Base-by-base conservation (phyloP, 2,113 vertebrate species). In the Vimba vimba region DNA sequence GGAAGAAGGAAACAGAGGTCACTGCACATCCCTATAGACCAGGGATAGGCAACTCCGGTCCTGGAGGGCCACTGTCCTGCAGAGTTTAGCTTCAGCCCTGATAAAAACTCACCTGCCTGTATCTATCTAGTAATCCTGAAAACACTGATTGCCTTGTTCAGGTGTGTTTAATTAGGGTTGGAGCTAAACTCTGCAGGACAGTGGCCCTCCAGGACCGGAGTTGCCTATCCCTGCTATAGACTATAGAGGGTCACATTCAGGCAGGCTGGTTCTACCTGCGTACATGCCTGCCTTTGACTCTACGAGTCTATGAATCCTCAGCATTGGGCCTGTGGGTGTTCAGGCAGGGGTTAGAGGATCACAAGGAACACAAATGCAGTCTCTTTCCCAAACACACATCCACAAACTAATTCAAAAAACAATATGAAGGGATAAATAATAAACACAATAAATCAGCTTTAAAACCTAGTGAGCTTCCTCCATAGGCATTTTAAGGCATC, bases 191-290 rank as follows among this genome's bases (percentile, higher is more conserved):
- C n/a, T n/a, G n/a, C n/a, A n/a, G n/a, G n/a, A n/a, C n/a, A n/a
- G n/a, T n/a, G n/a, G n/a, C n/a, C n/a, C n/a, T n/a, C n/a, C n/a
- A n/a, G n/a, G n/a, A n/a, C n/a, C n/a, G n/a, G n/a, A n/a, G n/a
- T n/a, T n/a, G n/a, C n/a, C n/a, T n/a, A n/a, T n/a, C n/a, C n/a
- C n/a, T n/a, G n/a, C 23, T 77, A 86, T 76, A 91, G 82, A 76
- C 23, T 77, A 86, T 76, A 91, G 82, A 76, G 68, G 68, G 79
- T 76, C 89, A 90, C 91, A 91, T 86, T 89, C 88, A 84, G 86
- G 87, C 86, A 69, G 83, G 71, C 86, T 83, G 93, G 88, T 84
- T 90, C 93, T 95, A 95, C 95, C 95, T 95, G 91, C 82, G 89
- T 88, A 83, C 90, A 84, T 87, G 78, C 88, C 76, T 84, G 88